Evolutionary conservation across 2,113 vertebrate genomes (phyloP).

Genomic region (Probosciger aterrimus): DNA sequence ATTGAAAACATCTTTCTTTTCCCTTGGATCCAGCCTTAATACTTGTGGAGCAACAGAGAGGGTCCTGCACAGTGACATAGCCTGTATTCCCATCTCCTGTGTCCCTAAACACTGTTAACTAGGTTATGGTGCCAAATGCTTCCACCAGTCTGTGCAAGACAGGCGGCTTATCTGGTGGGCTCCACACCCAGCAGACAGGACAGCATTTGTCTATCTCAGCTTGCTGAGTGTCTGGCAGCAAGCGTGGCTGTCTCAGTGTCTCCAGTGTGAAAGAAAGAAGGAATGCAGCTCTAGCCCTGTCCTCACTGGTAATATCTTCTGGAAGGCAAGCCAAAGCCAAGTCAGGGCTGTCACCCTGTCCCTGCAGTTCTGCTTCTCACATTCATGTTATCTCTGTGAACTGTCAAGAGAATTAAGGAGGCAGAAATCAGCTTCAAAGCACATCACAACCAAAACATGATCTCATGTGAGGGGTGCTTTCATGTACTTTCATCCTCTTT

Average conservation of each 20-base stretch:
- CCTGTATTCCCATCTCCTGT: background rate
- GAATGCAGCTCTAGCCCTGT: background rate
- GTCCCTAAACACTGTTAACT: background rate
- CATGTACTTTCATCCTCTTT: background rate
- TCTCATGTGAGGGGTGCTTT: background rate
- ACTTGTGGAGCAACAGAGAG: background rate
- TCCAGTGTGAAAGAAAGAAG: background rate
- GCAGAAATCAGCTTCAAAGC: slow-evolving; percentile 19
- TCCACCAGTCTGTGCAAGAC: background rate
- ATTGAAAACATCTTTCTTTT: background rate
- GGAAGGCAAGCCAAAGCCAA: background rate
- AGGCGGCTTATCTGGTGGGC: background rate
- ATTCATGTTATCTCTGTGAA: background rate
- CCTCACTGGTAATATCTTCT: background rate
- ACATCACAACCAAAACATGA: background rate
- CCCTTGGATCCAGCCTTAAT: background rate
- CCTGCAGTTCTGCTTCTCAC: slow-evolving; percentile 6
- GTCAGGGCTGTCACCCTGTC: background rate
- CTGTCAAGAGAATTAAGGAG: slow-evolving; percentile 22
- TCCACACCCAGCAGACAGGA: background rate
- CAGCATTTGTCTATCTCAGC: background rate
- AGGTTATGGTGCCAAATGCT: background rate
- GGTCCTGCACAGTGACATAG: background rate
- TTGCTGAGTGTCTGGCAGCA: slow-evolving; percentile 17
- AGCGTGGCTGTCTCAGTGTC: background rate